Evolutionary conservation across 2,888 invertebrate species (phyloP).

Genomic region (Cephus sareptanus): DNA sequence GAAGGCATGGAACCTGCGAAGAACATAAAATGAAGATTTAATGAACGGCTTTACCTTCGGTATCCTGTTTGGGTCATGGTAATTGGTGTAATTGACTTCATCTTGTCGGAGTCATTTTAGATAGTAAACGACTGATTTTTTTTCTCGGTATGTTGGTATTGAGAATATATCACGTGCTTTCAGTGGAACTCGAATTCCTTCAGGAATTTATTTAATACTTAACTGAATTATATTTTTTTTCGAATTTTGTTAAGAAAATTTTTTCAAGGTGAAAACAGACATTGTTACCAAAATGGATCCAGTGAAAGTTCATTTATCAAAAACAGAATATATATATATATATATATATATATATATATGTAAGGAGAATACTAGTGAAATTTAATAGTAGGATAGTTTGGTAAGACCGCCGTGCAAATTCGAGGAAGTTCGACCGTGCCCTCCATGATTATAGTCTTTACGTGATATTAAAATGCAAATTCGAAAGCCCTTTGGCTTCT

Average conservation of each 20-base stretch:
- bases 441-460: constrained; percentile 4
- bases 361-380: background rate
- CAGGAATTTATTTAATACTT: background rate
- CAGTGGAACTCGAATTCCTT: background rate
- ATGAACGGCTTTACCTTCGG: constrained; percentile 43
- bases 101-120: background rate
- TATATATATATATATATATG: background rate
- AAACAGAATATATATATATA: background rate
- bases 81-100: constrained; percentile 40
- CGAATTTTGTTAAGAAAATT: background rate
- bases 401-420: background rate
- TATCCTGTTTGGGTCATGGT: constrained; percentile 40
- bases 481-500: constrained; percentile 4
- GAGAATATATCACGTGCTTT: background rate
- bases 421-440: background rate
- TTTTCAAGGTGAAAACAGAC: background rate
- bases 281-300: background rate
- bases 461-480: constrained; percentile 18
- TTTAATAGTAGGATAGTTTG: background rate
- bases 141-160: background rate
- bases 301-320: background rate
- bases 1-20: constrained; percentile 4
- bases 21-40: constrained; percentile 39
- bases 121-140: background rate
- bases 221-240: background rate